These are phyloP conservation scores for Pantala flavescens DNA, from an alignment of 1,140 invertebrate genomes.

Conservation along the genomic window DNA sequence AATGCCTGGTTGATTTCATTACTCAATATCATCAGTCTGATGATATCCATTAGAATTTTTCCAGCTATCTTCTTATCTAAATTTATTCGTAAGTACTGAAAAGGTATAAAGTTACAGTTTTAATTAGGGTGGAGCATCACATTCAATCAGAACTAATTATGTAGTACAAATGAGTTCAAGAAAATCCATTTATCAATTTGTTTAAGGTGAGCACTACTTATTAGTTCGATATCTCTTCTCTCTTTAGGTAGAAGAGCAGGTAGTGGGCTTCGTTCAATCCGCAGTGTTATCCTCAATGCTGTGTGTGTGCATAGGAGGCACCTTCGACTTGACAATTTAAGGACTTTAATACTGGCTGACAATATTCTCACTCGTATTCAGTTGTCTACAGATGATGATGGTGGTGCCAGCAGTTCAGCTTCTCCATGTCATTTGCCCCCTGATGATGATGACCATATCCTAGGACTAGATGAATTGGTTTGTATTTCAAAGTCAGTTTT, in stretches of 20 bases:
- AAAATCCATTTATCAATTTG: too few species aligned
- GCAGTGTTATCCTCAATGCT: constrained; percentile 61
- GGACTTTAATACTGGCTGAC: constrained; percentile 74
- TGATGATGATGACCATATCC: constrained; percentile 29
- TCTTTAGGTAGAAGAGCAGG: not conserved
- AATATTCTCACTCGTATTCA: constrained; percentile 71
- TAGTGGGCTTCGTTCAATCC: constrained; percentile 39
- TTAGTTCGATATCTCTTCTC: not conserved
- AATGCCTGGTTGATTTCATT: too few species aligned
- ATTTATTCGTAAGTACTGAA: too few species aligned
- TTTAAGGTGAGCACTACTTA: too few species aligned
- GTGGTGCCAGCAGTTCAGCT: constrained; percentile 30
- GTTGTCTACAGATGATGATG: constrained; percentile 63
- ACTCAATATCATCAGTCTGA: too few species aligned
- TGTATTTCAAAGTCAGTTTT: constrained; percentile 38
- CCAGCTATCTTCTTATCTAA: too few species aligned
- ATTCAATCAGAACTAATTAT: too few species aligned
- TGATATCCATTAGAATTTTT: too few species aligned
- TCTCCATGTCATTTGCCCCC: constrained; percentile 30
- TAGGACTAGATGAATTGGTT: not conserved
- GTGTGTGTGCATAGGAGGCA: constrained; percentile 77
- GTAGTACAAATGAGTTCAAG: too few species aligned
- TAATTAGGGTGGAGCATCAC: too few species aligned
- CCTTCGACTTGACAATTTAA: constrained; percentile 62
- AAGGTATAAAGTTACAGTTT: too few species aligned